These are phyloP conservation scores for Solea senegalensis DNA, from an alignment of 2,113 vertebrate genomes.

Conservation along the genomic window DNA sequence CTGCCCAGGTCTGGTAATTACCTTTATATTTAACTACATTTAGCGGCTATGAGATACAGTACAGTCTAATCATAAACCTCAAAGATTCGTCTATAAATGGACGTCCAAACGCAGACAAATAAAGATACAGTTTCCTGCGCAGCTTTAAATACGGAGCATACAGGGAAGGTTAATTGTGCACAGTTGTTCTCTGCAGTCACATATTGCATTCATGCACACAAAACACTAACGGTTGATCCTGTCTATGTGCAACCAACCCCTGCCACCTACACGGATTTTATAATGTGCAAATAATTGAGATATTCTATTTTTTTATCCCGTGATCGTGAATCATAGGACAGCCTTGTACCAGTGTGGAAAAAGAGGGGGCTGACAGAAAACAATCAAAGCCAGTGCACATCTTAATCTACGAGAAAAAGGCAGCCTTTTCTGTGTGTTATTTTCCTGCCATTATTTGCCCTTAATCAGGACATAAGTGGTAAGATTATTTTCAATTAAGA, in stretches of 20 bases:
- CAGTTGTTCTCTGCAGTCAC: conserved; percentile 20
- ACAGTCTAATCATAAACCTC: neutral
- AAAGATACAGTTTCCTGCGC: neutral
- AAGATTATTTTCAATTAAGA: no score
- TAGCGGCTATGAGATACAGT: neutral
- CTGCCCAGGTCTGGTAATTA: conserved; percentile 16
- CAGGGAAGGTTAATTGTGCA: conserved; percentile 18
- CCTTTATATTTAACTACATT: conserved; percentile 30
- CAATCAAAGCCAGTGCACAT: conserved; percentile 39
- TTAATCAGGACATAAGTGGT: no score
- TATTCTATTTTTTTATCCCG: conserved; percentile 62
- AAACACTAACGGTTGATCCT: conserved; percentile 59
- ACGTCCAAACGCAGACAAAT: conserved; percentile 1
- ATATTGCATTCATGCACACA: conserved; percentile 45
- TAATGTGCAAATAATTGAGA: conserved; percentile 60
- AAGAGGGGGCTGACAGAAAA: conserved; percentile 45
- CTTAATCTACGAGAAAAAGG: conserved; percentile 11
- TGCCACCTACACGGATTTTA: conserved; percentile 70
- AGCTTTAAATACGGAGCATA: conserved; percentile 11
- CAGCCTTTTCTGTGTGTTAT: neutral
- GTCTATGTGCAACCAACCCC: conserved; percentile 59
- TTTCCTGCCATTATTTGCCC: conserved; percentile 16
- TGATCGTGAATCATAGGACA: conserved; percentile 51
- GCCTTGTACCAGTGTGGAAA: conserved; percentile 38
- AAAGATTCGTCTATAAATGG: no score